These are phyloP conservation scores for Drosophila pachea DNA, from an alignment of 1,140 invertebrate species.

Conservation along the genomic window DNA sequence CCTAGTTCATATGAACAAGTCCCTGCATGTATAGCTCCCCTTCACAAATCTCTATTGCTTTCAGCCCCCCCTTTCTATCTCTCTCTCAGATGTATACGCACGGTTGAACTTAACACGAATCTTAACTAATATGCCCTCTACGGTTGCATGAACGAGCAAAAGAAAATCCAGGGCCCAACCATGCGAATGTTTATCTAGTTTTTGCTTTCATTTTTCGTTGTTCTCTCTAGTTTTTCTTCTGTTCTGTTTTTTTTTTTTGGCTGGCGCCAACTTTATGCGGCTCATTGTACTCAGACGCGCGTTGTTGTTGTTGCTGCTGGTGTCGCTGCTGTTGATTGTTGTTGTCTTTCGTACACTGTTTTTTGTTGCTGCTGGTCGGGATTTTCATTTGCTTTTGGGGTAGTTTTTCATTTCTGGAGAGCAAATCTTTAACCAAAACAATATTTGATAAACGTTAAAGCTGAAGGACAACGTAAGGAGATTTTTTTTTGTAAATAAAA, in stretches of 20 bases:
- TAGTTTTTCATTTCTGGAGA: slow-evolving; percentile 2
- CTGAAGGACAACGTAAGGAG: no score
- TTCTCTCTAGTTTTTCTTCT: not conserved
- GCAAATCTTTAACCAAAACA: not conserved
- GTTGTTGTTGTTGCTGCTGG: slow-evolving; percentile 24
- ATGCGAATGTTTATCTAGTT: slow-evolving; percentile 26
- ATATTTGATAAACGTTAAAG: not conserved
- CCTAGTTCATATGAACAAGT: no score
- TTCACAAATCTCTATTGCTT: no score
- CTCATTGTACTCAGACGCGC: slow-evolving; percentile 25
- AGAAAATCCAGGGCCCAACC: not conserved
- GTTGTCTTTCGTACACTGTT: not conserved
- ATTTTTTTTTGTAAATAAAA: no score
- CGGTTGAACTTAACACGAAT: not conserved
- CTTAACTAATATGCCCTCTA: not conserved
- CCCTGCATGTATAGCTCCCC: no score
- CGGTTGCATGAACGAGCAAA: not conserved
- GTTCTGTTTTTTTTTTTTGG: slow-evolving; percentile 3
- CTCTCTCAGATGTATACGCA: not conserved
- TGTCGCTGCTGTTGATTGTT: not conserved
- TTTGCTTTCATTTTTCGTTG: slow-evolving; percentile 13
- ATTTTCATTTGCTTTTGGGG: slow-evolving; percentile 4
- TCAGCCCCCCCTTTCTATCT: no score
- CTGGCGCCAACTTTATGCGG: slow-evolving; percentile 71
- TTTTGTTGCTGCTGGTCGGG: slow-evolving; percentile 36